These are phyloP conservation scores for Drosophila birchii DNA, from an alignment of 2,888 invertebrate species.

Conservation along the genomic window DNA sequence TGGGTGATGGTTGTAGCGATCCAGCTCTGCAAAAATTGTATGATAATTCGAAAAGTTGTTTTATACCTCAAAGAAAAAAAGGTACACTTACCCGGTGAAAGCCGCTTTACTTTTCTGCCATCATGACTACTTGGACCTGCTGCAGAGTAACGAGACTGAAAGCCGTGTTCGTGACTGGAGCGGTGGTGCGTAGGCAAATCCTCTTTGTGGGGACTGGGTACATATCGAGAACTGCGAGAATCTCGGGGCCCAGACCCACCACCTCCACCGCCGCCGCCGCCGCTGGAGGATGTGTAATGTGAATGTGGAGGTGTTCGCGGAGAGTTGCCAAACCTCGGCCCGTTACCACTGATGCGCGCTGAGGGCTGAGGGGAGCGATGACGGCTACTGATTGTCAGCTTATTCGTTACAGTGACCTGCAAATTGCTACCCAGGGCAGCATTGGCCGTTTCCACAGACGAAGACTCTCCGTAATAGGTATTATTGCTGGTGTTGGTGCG, in stretches of 20 bases:
- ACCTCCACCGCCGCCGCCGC: slow-evolving; percentile 23
- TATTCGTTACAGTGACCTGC: slow-evolving; percentile 82
- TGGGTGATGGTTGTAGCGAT: slow-evolving; percentile 83
- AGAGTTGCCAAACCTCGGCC: slow-evolving; percentile 78
- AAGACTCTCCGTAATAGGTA: slow-evolving; percentile 69
- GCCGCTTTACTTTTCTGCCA: slow-evolving; percentile 74
- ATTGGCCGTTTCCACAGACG: slow-evolving; percentile 50
- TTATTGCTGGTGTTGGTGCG: slow-evolving; percentile 81
- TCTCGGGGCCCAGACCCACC: slow-evolving; percentile 54
- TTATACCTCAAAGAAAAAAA: too few relatives aligned
- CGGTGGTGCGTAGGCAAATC: slow-evolving; percentile 65
- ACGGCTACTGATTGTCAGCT: slow-evolving; percentile 60
- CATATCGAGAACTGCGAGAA: slow-evolving; percentile 73
- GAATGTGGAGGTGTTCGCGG: slow-evolving; percentile 84
- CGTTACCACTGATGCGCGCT: slow-evolving; percentile 51
- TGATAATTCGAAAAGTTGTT: neutral
- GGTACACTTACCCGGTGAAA: slow-evolving; percentile 79
- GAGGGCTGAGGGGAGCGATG: slow-evolving; percentile 77
- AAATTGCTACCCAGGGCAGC: slow-evolving; percentile 67
- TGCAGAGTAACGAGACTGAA: slow-evolving; percentile 76
- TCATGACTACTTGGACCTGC: slow-evolving; percentile 57
- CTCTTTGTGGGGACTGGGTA: slow-evolving; percentile 71
- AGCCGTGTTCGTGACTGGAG: slow-evolving; percentile 74
- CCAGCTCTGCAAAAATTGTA: slow-evolving; percentile 54
- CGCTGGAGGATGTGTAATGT: slow-evolving; percentile 57